Evolutionary conservation across 2,888 invertebrate genomes (phyloP).

Genomic region (Thera obeliscata): DNA sequence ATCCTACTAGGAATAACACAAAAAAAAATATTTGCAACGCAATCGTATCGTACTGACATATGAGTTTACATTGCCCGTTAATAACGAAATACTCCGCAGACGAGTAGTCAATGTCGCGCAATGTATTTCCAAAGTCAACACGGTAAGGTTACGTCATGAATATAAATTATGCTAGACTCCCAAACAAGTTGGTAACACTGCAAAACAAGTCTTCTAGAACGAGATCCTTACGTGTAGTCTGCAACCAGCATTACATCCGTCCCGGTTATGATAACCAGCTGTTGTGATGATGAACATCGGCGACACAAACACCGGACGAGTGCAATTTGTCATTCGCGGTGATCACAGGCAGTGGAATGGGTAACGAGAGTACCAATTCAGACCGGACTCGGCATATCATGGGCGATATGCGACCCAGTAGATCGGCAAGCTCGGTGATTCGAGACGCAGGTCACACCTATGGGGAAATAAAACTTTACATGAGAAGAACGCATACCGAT

Average conservation of each 20-base stretch:
- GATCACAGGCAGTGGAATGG: slow-evolving; percentile 80
- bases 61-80: too few species aligned
- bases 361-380: slow-evolving; percentile 53
- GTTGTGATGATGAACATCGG: slow-evolving; percentile 40
- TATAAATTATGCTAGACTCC: too few species aligned
- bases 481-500: slow-evolving; percentile 60
- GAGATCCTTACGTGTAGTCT: neutral
- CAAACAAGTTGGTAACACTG: neutral
- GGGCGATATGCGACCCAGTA: slow-evolving; percentile 40
- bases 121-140: too few species aligned
- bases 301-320: slow-evolving; percentile 74
- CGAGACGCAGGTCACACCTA: slow-evolving; percentile 69
- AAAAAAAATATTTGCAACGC: neutral
- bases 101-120: too few species aligned
- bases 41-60: neutral
- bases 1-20: too few species aligned
- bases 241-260: neutral
- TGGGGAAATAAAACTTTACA: slow-evolving; percentile 64
- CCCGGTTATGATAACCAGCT: neutral
- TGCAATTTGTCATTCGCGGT: slow-evolving; percentile 70
- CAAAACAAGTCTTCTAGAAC: neutral
- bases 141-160: too few species aligned
- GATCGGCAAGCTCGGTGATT: slow-evolving; percentile 58
- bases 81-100: too few species aligned
- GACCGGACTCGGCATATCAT: slow-evolving; percentile 26